Percentiles rank a stretch among this genome's conserved stretches.
phyloP scores from a whole-genome alignment of 2,113 vertebrate species.

The Corythornis madagascariensis region DNA sequence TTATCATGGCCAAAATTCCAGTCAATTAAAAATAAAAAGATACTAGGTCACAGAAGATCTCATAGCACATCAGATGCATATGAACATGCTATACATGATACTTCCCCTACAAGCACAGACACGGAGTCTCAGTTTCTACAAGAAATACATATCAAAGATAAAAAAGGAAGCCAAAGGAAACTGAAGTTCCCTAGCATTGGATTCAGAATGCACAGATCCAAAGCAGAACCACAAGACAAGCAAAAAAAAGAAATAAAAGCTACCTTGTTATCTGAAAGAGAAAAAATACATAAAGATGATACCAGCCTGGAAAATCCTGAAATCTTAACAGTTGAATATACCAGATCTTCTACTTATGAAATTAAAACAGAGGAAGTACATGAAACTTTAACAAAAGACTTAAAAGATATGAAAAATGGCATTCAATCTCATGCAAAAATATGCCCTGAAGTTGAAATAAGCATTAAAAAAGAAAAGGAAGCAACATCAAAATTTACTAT shows the following conservation, averaged over 20 bases:
- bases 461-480: conserved; percentile 46
- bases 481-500: background rate
- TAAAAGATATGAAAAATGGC: conserved; percentile 31
- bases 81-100: conserved; percentile 39
- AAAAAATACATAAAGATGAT: background rate
- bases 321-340: conserved; percentile 35
- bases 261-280: conserved; percentile 18
- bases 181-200: conserved; percentile 66
- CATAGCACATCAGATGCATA: conserved; percentile 79
- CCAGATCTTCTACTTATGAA: background rate
- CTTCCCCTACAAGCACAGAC: conserved; percentile 72
- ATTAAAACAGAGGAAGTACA: background rate
- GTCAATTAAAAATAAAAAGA: conserved; percentile 60
- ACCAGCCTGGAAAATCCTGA: background rate
- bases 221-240: conserved; percentile 49
- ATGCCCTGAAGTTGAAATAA: conserved; percentile 69
- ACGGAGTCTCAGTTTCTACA: conserved; percentile 59
- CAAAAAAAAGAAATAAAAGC: conserved; percentile 53
- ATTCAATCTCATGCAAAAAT: background rate
- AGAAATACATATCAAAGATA: conserved; percentile 6
- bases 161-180: conserved; percentile 46
- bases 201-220: conserved; percentile 63
- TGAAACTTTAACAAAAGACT: background rate
- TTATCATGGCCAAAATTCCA: conserved; percentile 82
- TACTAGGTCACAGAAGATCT: conserved; percentile 72